These are phyloP conservation scores for Phaethornis superciliosus DNA, from an alignment of 2,113 vertebrate species.

Conservation along the genomic window DNA sequence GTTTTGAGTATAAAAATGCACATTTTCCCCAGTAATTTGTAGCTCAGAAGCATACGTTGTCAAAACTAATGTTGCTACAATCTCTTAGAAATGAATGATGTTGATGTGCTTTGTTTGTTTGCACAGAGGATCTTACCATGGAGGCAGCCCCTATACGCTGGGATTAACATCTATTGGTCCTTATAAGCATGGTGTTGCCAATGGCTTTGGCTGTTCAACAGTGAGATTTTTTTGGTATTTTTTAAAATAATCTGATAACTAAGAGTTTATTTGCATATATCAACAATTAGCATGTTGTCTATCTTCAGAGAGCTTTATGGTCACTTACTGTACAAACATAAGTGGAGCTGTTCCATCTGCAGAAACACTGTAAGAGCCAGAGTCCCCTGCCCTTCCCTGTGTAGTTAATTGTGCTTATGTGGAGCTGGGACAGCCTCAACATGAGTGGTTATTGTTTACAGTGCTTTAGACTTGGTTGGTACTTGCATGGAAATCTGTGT, in stretches of 20 bases:
- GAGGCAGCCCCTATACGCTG: constrained; percentile 80
- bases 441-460: accelerated
- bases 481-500: not conserved
- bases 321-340: not conserved
- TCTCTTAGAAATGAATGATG: not conserved
- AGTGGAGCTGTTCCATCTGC: not conserved
- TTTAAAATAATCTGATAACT: not conserved
- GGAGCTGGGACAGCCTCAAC: not conserved
- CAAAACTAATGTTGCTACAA: not conserved
- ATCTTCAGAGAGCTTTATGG: not conserved
- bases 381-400: not conserved
- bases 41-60: not conserved
- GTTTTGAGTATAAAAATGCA: not conserved
- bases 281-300: not conserved
- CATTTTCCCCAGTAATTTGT: not conserved
- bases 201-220: constrained; percentile 80
- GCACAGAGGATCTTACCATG: constrained; percentile 90
- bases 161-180: constrained; percentile 81
- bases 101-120: constrained; percentile 28
- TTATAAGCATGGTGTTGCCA: constrained; percentile 82
- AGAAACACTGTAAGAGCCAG: not conserved
- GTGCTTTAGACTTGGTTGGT: not conserved
- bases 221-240: constrained; percentile 57
- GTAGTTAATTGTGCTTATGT: not conserved
- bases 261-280: not conserved